A percentile compares a stretch with the other conserved stretches of the same genome.
phyloP scores from a whole-genome alignment of 2,797 vertebrate genomes.

The Cynopterus sphinx region DNA sequence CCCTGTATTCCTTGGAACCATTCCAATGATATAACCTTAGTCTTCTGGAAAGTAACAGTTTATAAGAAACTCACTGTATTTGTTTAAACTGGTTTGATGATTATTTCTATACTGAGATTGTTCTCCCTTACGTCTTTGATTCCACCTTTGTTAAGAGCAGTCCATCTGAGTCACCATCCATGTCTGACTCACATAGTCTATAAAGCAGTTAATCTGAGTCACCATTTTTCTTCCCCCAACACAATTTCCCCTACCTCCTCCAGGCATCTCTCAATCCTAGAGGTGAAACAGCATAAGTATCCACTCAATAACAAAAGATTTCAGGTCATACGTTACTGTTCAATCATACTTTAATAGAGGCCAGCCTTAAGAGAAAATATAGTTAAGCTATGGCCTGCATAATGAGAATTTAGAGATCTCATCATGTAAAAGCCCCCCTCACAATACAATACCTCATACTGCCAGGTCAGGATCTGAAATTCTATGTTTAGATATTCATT shows the following conservation, averaged over 20 bases:
- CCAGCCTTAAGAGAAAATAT: not conserved
- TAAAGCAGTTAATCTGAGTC: not conserved
- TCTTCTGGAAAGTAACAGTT: not conserved
- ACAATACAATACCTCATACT: not conserved
- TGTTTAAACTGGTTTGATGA: not conserved
- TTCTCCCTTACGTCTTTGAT: not conserved
- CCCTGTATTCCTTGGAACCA: not conserved
- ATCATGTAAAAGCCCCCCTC: not conserved
- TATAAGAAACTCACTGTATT: not conserved
- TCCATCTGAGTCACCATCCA: not conserved
- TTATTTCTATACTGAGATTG: not conserved
- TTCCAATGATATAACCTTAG: not conserved
- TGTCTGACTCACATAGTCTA: not conserved
- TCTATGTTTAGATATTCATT: not conserved
- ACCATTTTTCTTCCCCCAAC: not conserved
- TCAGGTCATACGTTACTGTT: not conserved
- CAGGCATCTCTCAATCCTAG: not conserved
- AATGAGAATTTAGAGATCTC: not conserved
- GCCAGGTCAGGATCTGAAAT: not conserved
- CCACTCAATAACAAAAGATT: not conserved
- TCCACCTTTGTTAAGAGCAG: not conserved
- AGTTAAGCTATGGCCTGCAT: not conserved
- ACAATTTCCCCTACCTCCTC: not conserved
- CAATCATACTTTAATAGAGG: not conserved
- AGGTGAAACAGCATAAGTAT: not conserved